Conservation (phyloP, 2,113 vertebrate species). For the Clarias macrocephalus region DNA sequence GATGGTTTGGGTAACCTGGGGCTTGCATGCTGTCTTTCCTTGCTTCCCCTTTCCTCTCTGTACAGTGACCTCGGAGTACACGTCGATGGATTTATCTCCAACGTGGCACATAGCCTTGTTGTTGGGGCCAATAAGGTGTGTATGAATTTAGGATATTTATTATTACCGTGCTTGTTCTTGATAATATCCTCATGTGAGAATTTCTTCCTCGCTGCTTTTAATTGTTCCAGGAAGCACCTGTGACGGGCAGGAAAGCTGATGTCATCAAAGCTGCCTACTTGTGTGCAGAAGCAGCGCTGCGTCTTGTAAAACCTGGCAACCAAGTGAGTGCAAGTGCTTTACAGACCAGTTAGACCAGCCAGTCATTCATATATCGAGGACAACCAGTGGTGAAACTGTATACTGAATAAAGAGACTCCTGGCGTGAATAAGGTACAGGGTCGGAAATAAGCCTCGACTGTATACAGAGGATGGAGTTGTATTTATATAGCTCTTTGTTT, state of each 20-base stretch:
- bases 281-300: constrained; percentile 92
- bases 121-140: constrained; percentile 82
- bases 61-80: constrained; percentile 91
- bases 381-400: background rate
- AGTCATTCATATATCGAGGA: background rate
- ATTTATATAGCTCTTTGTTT: background rate
- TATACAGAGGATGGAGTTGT: background rate
- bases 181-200: background rate
- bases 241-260: constrained; percentile 91
- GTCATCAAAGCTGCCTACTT: constrained; percentile 93
- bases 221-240: constrained; percentile 79
- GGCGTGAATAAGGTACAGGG: background rate
- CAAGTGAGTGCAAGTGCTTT: constrained; percentile 74
- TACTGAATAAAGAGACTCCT: background rate
- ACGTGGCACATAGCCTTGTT: constrained; percentile 91
- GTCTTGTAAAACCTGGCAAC: constrained; percentile 95
- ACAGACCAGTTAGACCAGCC: background rate
- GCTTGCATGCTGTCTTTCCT: background rate
- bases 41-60: background rate
- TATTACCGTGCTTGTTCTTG: background rate
- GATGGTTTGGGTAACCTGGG: background rate
- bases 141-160: background rate
- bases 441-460: background rate
- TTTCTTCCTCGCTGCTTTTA: background rate
- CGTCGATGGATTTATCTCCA: constrained; percentile 93